Evolutionary conservation across 2,797 vertebrate species (phyloP), one percentile per base, ranked within the genome.

Genomic region (Vireo griseus): DNA sequence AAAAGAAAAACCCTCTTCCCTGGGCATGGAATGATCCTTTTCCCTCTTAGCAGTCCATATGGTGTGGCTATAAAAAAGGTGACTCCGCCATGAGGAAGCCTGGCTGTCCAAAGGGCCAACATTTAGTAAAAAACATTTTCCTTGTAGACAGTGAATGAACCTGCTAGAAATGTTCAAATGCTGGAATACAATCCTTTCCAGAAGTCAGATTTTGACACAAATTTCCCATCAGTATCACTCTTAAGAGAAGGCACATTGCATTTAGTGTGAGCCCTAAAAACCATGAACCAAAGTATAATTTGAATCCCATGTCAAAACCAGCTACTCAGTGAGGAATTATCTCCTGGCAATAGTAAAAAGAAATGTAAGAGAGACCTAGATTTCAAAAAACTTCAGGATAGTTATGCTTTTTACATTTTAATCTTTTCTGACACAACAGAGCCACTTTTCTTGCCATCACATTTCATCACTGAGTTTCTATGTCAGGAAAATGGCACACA

Each of bases 341-440:
- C 73, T 92, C 68, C 74, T 87, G 68, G 67, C 39, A 88, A 45
- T n/a, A 58, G n/a, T 58, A 78, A 85, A 79, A 86, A 92, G 59
- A 79, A 86, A 88, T 47, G 12, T 55, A n/a, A 90, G 57, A 76
- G 29, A 88, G 67, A 76, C 16, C 3, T 6, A 71, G 50, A 51
- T 86, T 92, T 91, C 57, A 68, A 67, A 91, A 88, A 24, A 80
- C 54, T 93, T 95, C 24, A 55, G 50, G 21, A 72, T 57, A 71
- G 65, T 58, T 92, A 81, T 40, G 63, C 33, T 93, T 85, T 89
- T 72, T 54, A 86, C 51, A 72, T 90, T 78, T 91, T 92, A 91
- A 94, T 95, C 51, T 90, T 72, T 90, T 72, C 89, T 94, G 91
- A 95, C 89, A 86, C 16, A 68, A 88, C 57, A 86, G 68, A 86